Evolutionary conservation across 1,140 invertebrate species (phyloP).

Genomic region (Daktulosphaira vitifoliae): DNA sequence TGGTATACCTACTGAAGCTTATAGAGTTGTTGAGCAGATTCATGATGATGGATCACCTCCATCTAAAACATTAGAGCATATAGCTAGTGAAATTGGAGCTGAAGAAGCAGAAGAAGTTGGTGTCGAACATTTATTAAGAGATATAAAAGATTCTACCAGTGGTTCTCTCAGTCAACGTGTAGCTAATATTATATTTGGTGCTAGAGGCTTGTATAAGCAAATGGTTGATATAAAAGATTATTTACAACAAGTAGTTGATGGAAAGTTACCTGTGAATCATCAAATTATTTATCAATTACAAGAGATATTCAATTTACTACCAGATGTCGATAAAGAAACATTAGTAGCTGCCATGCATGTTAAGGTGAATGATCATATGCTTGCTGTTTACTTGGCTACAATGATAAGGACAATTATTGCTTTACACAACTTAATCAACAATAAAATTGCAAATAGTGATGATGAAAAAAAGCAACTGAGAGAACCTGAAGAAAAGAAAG

Average conservation of each 20-base stretch:
- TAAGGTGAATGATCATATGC: slow-evolving; percentile 99
- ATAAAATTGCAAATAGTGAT: slow-evolving; percentile 93
- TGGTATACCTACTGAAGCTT: slow-evolving; percentile 96
- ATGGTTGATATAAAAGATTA: slow-evolving; percentile 89
- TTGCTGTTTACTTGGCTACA: slow-evolving; percentile 95
- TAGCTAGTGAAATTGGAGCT: slow-evolving; percentile 98
- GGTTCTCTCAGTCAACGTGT: slow-evolving; percentile 95
- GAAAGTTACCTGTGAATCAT: slow-evolving; percentile 93
- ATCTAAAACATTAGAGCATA: slow-evolving; percentile 98
- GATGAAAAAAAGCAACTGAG: slow-evolving; percentile 76
- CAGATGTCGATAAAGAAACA: slow-evolving; percentile 84
- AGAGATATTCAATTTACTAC: slow-evolving; percentile 97
- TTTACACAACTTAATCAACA: slow-evolving; percentile 98
- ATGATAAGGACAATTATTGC: slow-evolving; percentile 95
- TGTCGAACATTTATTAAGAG: slow-evolving; percentile 94
- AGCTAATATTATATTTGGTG: slow-evolving; percentile 90
- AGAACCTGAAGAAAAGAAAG: slow-evolving; percentile 48
- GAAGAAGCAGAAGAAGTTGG: slow-evolving; percentile 99
- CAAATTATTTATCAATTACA: slow-evolving; percentile 97
- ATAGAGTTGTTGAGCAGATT: slow-evolving; percentile 96
- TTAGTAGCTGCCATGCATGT: slow-evolving; percentile 94
- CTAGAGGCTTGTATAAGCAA: slow-evolving; percentile 94
- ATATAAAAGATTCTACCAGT: slow-evolving; percentile 99
- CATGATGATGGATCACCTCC: slow-evolving; percentile 90
- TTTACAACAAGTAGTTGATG: slow-evolving; percentile 74